Evolutionary conservation across 2,113 vertebrate species (phyloP), one percentile per base, ranked within the genome.

Genomic region (Heterocephalus glaber): DNA sequence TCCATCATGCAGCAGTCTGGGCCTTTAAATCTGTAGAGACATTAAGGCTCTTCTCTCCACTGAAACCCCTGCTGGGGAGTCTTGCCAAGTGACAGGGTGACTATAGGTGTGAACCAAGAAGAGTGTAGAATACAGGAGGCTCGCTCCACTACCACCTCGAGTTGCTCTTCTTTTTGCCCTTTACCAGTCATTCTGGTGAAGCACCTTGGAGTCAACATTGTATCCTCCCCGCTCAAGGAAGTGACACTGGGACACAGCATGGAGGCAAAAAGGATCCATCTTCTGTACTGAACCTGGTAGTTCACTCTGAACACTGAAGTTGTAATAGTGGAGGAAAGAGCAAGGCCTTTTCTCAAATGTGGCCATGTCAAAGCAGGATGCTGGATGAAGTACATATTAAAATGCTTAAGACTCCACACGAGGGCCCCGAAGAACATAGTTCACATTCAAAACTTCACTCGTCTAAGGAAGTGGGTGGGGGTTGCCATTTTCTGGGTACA

Each of bases 101-200:
- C 58, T 58, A 92, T 66, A 35, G 60, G 7, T 63, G 47, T 96
- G 91, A 94, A 79, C 96, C 96, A 97, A 97, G 98, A 98, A 89
- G 98, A 97, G 98, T 98, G 81, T 49, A 86, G 88, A 96, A 96
- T n/a, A 28, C 66, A 35, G 97, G 85, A 97, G 72, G 97, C 98
- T 98, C 96, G 97, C 96, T 98, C 56, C 98, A 98, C 97, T 98
- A 96, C 98, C 98, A 98, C 98, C 98, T 98, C 98, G 98, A 98
- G 17, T 94, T 10, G 88, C 93, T 92, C 70, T 92, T 52, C 54
- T 47, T 92, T 92, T 77, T 33, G 1, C 80, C 94, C 41, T 49
- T 96, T 70, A 24, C 66, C 92, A 54, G 72, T 65, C 44, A 92
- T 96, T 97, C 96, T 89, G 93, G 44, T 22, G 33, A 24, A 96